These are phyloP conservation scores for Epizoanthus ramosus DNA, from an alignment of 92 coral and sea anemone species.

Conservation along the genomic window DNA sequence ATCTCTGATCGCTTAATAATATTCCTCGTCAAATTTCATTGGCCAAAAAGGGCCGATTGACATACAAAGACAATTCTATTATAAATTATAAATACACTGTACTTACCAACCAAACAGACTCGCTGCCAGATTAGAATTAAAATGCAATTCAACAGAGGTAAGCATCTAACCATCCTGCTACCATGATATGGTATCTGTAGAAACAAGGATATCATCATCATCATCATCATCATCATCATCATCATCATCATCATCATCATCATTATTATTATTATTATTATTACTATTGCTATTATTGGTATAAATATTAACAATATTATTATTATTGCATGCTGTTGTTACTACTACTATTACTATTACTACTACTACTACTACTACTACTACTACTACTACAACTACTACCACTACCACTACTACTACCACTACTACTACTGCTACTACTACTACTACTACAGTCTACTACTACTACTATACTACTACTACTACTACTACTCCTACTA, in stretches of 20 bases:
- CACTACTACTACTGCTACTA: too few species aligned
- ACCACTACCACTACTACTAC: neutral
- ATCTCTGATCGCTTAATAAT: too few species aligned
- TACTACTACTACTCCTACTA: too few species aligned
- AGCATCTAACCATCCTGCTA: slow-evolving; percentile 32
- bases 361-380: slow-evolving; percentile 11
- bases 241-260: neutral
- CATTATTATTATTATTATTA: neutral
- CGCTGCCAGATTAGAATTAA: slow-evolving; percentile 22
- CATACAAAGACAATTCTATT: too few species aligned
- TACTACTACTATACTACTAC: too few species aligned
- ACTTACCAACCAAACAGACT: slow-evolving; percentile 31
- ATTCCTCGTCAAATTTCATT: too few species aligned
- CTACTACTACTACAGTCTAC: too few species aligned
- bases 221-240: too few species aligned
- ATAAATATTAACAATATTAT: too few species aligned
- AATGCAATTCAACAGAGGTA: slow-evolving; percentile 3
- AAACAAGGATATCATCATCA: neutral
- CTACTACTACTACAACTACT: neutral
- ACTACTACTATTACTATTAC: neutral
- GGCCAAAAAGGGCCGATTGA: too few species aligned
- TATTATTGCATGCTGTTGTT: neutral
- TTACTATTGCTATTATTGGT: neutral
- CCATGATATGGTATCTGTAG: slow-evolving; percentile 31
- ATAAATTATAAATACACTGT: neutral